Evolutionary conservation across 1,140 invertebrate genomes (phyloP).

Genomic region (Drosophila carrolli): DNA sequence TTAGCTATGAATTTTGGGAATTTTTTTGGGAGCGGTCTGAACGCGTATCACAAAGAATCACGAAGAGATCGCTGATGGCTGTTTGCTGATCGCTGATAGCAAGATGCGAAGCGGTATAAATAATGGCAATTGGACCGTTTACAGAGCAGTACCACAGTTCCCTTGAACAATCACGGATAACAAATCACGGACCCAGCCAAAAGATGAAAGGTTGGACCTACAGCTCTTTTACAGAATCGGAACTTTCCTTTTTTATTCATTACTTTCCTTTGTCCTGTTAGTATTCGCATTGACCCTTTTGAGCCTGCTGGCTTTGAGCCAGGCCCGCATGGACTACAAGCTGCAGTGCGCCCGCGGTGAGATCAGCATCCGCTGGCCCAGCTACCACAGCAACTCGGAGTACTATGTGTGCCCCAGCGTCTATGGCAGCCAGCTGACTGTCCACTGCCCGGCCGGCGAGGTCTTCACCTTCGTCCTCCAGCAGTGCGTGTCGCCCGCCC

Average conservation of each 20-base stretch:
- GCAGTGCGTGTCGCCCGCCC: slow-evolving; percentile 56
- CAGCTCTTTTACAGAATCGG: neutral
- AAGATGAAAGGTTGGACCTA: slow-evolving; percentile 65
- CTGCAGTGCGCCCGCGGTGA: slow-evolving; percentile 68
- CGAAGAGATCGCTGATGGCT: slow-evolving; percentile 41
- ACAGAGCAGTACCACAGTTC: slow-evolving; percentile 67
- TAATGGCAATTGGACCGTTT: slow-evolving; percentile 45
- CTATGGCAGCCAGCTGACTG: slow-evolving; percentile 55
- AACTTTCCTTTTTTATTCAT: neutral
- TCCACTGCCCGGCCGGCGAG: slow-evolving; percentile 67
- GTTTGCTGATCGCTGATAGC: slow-evolving; percentile 47
- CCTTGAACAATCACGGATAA: slow-evolving; percentile 59
- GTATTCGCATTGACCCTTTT: slow-evolving; percentile 68
- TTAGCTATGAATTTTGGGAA: slow-evolving; percentile 38
- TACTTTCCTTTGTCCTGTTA: slow-evolving; percentile 4
- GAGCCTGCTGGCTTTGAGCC: slow-evolving; percentile 60
- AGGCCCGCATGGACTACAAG: slow-evolving; percentile 63
- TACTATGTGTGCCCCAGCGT: slow-evolving; percentile 70
- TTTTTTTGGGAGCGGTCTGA: slow-evolving; percentile 19
- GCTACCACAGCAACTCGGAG: slow-evolving; percentile 77
- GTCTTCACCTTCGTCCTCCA: slow-evolving; percentile 82
- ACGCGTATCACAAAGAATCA: slow-evolving; percentile 9
- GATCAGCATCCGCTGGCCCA: slow-evolving; percentile 80
- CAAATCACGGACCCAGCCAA: slow-evolving; percentile 14
- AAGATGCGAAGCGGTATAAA: slow-evolving; percentile 61